A percentile compares a stretch with the other conserved stretches of the same genome.
These are phyloP conservation scores for Tapera naevia DNA, from an alignment of 2,797 vertebrate species.

Conservation along the genomic window DNA sequence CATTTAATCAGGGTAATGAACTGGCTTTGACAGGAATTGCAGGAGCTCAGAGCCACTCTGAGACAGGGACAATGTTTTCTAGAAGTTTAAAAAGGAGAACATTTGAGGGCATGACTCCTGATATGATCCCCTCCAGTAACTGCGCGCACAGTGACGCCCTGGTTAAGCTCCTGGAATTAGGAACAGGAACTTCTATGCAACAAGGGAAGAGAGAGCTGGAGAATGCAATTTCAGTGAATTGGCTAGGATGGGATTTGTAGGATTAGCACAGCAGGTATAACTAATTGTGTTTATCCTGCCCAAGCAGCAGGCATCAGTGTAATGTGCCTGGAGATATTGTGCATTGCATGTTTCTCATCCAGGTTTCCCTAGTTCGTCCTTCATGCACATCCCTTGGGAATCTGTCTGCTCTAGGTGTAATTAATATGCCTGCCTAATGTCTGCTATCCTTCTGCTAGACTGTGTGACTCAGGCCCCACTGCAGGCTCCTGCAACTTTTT, in stretches of 20 bases:
- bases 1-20: conserved; percentile 51
- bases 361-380: conserved; percentile 12
- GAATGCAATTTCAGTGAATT: conserved; percentile 46
- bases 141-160: background rate
- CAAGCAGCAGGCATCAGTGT: conserved; percentile 38
- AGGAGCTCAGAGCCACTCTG: background rate
- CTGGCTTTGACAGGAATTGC: conserved; percentile 43
- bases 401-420: conserved; percentile 11
- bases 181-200: background rate
- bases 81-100: conserved; percentile 30
- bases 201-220: conserved; percentile 15
- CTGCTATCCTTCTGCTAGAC: conserved; percentile 27
- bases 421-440: conserved; percentile 17
- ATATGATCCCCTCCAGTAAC: conserved; percentile 16
- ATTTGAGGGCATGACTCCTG: conserved; percentile 18
- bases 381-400: conserved; percentile 36
- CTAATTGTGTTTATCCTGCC: conserved; percentile 52
- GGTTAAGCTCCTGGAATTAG: conserved; percentile 48
- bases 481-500: background rate
- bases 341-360: conserved; percentile 35
- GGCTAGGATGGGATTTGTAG: conserved; percentile 33
- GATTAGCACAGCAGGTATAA: conserved; percentile 59
- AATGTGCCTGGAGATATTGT: conserved; percentile 52
- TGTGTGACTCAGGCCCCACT: background rate
- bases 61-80: background rate